Conservation (phyloP, 1,140 invertebrate genomes). For the Brachionus angularis region DNA sequence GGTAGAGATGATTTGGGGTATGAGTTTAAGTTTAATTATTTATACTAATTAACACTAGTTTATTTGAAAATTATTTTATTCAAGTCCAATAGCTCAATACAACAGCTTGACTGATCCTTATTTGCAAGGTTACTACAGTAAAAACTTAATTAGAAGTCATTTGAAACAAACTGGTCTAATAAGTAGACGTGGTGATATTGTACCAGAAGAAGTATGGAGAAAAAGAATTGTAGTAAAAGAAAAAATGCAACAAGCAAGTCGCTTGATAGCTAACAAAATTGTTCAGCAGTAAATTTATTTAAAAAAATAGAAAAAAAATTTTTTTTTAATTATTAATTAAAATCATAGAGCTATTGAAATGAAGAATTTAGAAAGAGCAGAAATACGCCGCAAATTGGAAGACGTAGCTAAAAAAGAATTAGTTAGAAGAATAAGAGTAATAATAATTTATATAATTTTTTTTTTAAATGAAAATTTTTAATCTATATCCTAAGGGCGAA, state of each 20-base stretch:
- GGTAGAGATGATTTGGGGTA: conserved; percentile 42
- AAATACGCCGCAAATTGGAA: conserved; percentile 54
- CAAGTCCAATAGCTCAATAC: conserved; percentile 47
- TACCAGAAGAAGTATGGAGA: conserved; percentile 29
- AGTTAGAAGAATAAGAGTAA: conserved; percentile 54
- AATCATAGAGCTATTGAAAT: conserved; percentile 51
- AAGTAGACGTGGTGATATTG: conserved; percentile 45
- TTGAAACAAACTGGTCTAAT: conserved; percentile 55
- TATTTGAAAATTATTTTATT: neutral
- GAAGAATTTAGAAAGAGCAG: conserved; percentile 52
- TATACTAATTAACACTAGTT: neutral
- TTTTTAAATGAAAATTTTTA: neutral
- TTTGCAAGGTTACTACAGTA: conserved; percentile 54
- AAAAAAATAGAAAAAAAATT: neutral
- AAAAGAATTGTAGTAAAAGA: neutral
- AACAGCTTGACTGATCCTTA: conserved; percentile 56
- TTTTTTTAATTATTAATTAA: no score
- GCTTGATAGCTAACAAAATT: conserved; percentile 25
- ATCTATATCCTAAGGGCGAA: neutral
- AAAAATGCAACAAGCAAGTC: conserved; percentile 34
- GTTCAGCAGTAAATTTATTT: conserved; percentile 23
- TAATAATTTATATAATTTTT: conserved; percentile 41
- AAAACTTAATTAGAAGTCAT: conserved; percentile 51
- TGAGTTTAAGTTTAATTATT: neutral
- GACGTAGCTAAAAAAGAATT: conserved; percentile 56